These are phyloP conservation scores for Aegotheles bennettii DNA, from an alignment of 2,113 vertebrate genomes.

Conservation along the genomic window DNA sequence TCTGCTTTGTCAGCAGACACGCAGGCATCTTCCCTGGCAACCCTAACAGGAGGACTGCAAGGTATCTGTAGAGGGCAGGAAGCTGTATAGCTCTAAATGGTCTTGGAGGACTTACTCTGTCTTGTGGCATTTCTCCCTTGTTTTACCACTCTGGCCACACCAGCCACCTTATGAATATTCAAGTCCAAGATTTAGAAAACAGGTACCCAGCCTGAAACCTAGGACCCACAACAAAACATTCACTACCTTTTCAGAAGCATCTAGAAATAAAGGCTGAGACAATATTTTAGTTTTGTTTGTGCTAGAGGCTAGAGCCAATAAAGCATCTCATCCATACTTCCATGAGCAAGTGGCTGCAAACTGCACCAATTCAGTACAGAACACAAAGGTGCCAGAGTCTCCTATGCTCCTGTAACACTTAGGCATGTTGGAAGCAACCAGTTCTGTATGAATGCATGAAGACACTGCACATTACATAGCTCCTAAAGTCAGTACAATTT, in stretches of 20 bases:
- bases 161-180: not conserved
- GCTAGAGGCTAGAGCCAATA: not conserved
- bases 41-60: not conserved
- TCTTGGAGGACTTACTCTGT: not conserved
- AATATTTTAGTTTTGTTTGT: not conserved
- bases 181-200: not conserved
- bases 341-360: not conserved
- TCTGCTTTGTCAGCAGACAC: not conserved
- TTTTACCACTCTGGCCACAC: not conserved
- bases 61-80: not conserved
- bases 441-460: not conserved
- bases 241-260: not conserved
- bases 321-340: not conserved
- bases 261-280: not conserved
- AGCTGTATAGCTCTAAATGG: not conserved
- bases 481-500: not conserved
- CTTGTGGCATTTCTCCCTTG: not conserved
- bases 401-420: not conserved
- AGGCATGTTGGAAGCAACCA: not conserved
- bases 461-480: not conserved
- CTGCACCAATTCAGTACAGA: not conserved
- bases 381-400: not conserved
- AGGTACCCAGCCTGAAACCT: not conserved
- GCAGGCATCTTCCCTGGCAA: not conserved
- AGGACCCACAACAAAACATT: not conserved